These are phyloP conservation scores for Brachionus koreanus DNA, from an alignment of 1,140 invertebrate species.

Conservation along the genomic window DNA sequence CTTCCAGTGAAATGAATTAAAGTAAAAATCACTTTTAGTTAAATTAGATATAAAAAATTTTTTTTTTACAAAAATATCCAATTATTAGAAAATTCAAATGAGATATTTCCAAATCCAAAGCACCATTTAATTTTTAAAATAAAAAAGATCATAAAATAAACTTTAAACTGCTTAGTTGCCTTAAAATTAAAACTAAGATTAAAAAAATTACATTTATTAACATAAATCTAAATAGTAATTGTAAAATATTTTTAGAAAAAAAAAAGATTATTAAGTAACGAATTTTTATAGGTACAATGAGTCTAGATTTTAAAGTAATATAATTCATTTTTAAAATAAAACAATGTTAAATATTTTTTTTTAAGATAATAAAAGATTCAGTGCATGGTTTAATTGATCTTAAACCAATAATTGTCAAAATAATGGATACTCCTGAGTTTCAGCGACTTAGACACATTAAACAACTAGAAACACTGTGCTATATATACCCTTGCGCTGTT, in stretches of 20 bases:
- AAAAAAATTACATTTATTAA: background rate
- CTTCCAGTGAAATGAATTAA: too few relatives aligned
- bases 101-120: too few relatives aligned
- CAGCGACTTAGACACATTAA: slow-evolving; percentile 64
- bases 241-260: background rate
- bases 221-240: background rate
- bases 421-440: slow-evolving; percentile 67
- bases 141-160: background rate
- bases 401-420: slow-evolving; percentile 57
- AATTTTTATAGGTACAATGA: background rate
- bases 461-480: slow-evolving; percentile 62
- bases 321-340: background rate
- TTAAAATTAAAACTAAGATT: background rate
- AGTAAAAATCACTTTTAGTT: too few relatives aligned
- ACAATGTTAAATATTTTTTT: background rate
- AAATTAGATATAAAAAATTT: too few relatives aligned
- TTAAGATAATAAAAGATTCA: slow-evolving; percentile 61
- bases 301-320: background rate
- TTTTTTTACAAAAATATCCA: too few relatives aligned
- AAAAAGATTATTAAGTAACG: background rate
- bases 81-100: too few relatives aligned
- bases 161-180: background rate
- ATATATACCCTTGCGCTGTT: slow-evolving; percentile 63
- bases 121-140: too few relatives aligned
- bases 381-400: slow-evolving; percentile 61